Evolutionary conservation across 1,140 invertebrate species (phyloP).

Genomic region (Theocolax elegans): DNA sequence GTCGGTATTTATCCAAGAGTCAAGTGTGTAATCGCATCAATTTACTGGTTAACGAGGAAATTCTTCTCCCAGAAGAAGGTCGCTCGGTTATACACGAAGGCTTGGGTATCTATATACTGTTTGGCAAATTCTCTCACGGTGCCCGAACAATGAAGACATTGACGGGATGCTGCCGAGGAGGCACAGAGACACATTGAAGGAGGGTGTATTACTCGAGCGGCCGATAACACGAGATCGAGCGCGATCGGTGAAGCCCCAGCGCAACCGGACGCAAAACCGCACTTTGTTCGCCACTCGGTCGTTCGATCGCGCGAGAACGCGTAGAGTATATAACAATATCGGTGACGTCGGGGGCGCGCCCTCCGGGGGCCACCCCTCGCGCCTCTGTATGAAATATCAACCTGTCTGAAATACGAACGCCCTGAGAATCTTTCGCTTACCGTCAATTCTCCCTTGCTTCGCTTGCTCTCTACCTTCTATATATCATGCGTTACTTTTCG

Average conservation of each 20-base stretch:
- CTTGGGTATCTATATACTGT: background rate
- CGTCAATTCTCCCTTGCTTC: background rate
- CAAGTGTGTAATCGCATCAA: slow-evolving; percentile 23
- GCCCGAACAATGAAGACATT: slow-evolving; percentile 40
- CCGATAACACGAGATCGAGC: background rate
- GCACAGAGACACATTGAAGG: slow-evolving; percentile 17
- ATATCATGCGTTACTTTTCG: no score
- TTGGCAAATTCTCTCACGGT: slow-evolving; percentile 33
- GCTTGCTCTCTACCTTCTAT: slow-evolving; percentile 14
- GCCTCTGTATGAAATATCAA: slow-evolving; percentile 68
- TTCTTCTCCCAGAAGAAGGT: slow-evolving; percentile 17
- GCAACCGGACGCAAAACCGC: slow-evolving; percentile 65
- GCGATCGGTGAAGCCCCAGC: slow-evolving; percentile 40
- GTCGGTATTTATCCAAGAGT: no score
- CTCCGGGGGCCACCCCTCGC: background rate
- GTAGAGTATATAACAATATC: slow-evolving; percentile 56
- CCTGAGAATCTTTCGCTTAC: slow-evolving; percentile 62
- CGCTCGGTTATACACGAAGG: slow-evolving; percentile 23
- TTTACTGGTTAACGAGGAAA: slow-evolving; percentile 19
- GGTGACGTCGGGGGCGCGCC: slow-evolving; percentile 44
- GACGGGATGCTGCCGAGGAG: slow-evolving; percentile 14
- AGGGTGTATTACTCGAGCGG: background rate
- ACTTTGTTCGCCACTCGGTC: slow-evolving; percentile 50
- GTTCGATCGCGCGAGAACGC: no score
- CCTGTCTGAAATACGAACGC: slow-evolving; percentile 66